phyloP scores from a whole-genome alignment of 2,888 invertebrate species.

The Tribolium freemani region DNA sequence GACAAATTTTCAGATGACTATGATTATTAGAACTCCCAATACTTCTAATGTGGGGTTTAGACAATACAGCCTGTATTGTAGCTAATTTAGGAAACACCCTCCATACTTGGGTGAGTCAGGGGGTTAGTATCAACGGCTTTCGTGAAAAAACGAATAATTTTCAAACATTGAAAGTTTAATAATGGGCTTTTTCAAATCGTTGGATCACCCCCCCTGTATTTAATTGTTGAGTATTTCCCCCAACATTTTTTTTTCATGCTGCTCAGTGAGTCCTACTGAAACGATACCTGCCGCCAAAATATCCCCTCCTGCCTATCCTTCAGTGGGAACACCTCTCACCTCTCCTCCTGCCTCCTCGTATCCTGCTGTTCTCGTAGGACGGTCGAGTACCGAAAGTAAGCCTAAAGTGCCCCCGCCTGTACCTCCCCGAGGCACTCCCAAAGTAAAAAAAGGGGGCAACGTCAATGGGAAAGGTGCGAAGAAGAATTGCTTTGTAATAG shows the following conservation, averaged over 20 bases:
- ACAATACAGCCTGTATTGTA: too few relatives aligned
- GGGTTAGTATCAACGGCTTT: too few relatives aligned
- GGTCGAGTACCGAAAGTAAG: conserved; percentile 70
- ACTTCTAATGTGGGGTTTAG: too few relatives aligned
- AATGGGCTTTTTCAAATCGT: too few relatives aligned
- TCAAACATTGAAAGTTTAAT: too few relatives aligned
- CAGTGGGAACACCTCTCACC: conserved; percentile 65
- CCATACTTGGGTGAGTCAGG: too few relatives aligned
- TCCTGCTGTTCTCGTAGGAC: conserved; percentile 82
- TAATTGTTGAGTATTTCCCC: not conserved
- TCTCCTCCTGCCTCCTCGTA: conserved; percentile 75
- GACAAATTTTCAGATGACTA: too few relatives aligned
- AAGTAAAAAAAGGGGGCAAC: conserved; percentile 73
- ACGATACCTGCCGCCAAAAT: conserved; percentile 71
- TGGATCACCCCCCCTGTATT: too few relatives aligned
- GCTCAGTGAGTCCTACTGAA: conserved; percentile 71
- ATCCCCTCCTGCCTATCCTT: conserved; percentile 64
- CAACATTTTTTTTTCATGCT: conserved; percentile 55
- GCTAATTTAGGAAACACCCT: too few relatives aligned
- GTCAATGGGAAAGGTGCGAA: conserved; percentile 66
- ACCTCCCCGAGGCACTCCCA: conserved; percentile 86
- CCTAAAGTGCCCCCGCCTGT: conserved; percentile 90
- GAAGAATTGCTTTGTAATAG: conserved; percentile 3
- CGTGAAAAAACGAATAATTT: too few relatives aligned
- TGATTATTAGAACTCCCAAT: too few relatives aligned